These are phyloP conservation scores for Pogonomyrmex barbatus DNA, from an alignment of 1,140 invertebrate genomes.

Conservation along the genomic window DNA sequence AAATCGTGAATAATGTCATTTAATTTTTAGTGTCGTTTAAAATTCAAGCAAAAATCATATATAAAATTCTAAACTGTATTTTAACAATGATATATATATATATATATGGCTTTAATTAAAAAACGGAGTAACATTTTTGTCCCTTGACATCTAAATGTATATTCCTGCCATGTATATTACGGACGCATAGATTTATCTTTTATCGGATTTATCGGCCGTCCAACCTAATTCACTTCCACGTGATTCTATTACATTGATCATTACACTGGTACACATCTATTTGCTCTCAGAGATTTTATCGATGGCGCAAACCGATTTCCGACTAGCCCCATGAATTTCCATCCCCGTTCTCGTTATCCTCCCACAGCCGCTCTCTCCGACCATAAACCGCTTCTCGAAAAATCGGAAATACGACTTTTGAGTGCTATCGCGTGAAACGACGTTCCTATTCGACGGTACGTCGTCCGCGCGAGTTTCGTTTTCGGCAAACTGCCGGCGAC, in stretches of 20 bases:
- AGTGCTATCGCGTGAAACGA: constrained; percentile 58
- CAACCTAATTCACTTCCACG: constrained; percentile 27
- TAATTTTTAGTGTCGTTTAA: not conserved
- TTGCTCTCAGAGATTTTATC: constrained; percentile 59
- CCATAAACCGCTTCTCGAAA: constrained; percentile 51
- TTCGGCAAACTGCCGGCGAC: constrained; percentile 63
- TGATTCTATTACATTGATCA: constrained; percentile 55
- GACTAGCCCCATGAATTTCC: constrained; percentile 20
- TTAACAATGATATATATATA: not conserved
- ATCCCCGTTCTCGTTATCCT: constrained; percentile 34
- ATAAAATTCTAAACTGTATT: constrained; percentile 2
- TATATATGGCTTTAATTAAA: not conserved
- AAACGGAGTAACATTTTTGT: constrained; percentile 9
- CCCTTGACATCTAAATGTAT: not conserved
- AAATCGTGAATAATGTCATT: constrained; percentile 12
- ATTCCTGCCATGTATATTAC: not conserved
- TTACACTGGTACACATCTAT: constrained; percentile 50
- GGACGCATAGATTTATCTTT: constrained; percentile 25
- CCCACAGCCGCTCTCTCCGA: not conserved
- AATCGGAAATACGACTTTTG: constrained; percentile 64
- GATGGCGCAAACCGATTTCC: constrained; percentile 44
- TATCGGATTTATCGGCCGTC: constrained; percentile 42
- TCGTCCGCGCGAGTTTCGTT: constrained; percentile 63
- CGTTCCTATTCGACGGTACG: constrained; percentile 51
- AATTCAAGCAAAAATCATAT: not conserved